Evolutionary conservation across 2,113 vertebrate genomes (phyloP).

Genomic region (Haliaeetus leucogaster): DNA sequence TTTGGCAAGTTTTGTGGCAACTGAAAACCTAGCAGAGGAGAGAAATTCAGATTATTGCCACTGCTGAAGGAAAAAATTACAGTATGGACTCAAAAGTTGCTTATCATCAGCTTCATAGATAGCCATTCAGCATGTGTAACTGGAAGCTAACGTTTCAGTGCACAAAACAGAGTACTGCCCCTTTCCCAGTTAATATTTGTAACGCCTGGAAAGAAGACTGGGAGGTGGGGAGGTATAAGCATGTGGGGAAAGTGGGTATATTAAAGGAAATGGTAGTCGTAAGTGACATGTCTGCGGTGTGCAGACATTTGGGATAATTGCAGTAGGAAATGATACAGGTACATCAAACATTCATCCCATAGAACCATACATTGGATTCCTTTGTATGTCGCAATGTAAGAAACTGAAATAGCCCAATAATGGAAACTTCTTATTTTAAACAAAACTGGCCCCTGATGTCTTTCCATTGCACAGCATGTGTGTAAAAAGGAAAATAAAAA

Average conservation of each 20-base stretch:
- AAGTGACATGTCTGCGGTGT: neutral
- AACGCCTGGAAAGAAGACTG: neutral
- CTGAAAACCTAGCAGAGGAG: neutral
- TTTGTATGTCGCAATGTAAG: neutral
- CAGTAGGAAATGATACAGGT: neutral
- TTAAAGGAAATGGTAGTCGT: neutral
- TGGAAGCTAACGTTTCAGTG: neutral
- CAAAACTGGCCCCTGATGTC: neutral
- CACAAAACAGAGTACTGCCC: neutral
- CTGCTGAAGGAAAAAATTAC: neutral
- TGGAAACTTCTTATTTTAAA: neutral
- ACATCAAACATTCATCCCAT: neutral
- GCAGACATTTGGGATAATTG: neutral
- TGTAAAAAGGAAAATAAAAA: neutral
- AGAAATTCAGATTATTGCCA: neutral
- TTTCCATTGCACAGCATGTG: neutral
- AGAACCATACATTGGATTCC: neutral
- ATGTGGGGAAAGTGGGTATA: neutral
- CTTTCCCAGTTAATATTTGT: neutral
- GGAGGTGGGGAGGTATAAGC: neutral
- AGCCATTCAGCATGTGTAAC: neutral
- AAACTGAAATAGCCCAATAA: neutral
- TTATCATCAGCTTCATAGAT: neutral
- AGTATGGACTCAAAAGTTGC: neutral
- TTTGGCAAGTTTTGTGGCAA: neutral